phyloP scores from a whole-genome alignment of 2,888 invertebrate species.

The Gasteruption jaculator region DNA sequence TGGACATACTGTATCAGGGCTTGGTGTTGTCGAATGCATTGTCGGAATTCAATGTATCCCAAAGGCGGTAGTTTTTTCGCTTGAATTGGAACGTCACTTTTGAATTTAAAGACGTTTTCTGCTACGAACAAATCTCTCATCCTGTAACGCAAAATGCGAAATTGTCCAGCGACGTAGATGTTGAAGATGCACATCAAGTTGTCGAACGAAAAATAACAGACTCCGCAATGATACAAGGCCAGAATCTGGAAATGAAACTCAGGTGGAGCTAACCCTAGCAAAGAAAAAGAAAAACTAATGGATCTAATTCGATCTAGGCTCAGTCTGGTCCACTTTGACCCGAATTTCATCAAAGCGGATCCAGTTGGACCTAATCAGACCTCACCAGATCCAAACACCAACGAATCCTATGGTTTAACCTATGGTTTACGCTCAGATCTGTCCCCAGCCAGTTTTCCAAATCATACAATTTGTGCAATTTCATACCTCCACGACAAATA shows the following conservation, averaged over 20 bases:
- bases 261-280: too few relatives aligned
- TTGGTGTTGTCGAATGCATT: constrained; percentile 14
- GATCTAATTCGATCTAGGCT: background rate
- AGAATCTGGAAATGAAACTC: constrained; percentile 24
- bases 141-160: constrained; percentile 28
- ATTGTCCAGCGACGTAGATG: constrained; percentile 28
- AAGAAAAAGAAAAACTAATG: background rate
- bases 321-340: too few relatives aligned
- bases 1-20: constrained; percentile 9
- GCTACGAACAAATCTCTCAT: constrained; percentile 19
- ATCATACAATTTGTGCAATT: too few relatives aligned
- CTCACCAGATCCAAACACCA: too few relatives aligned
- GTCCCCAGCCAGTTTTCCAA: too few relatives aligned
- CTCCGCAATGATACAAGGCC: constrained; percentile 20
- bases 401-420: too few relatives aligned
- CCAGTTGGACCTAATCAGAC: too few relatives aligned
- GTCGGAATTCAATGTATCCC: constrained; percentile 9
- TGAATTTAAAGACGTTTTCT: background rate
- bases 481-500: constrained; percentile 14
- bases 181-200: constrained; percentile 28
- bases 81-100: too few relatives aligned
- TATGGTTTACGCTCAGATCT: too few relatives aligned
- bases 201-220: constrained; percentile 32
- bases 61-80: constrained; percentile 7
- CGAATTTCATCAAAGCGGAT: too few relatives aligned